phyloP scores from a whole-genome alignment of 2,888 invertebrate genomes.

The Luffia ferchaultella region DNA sequence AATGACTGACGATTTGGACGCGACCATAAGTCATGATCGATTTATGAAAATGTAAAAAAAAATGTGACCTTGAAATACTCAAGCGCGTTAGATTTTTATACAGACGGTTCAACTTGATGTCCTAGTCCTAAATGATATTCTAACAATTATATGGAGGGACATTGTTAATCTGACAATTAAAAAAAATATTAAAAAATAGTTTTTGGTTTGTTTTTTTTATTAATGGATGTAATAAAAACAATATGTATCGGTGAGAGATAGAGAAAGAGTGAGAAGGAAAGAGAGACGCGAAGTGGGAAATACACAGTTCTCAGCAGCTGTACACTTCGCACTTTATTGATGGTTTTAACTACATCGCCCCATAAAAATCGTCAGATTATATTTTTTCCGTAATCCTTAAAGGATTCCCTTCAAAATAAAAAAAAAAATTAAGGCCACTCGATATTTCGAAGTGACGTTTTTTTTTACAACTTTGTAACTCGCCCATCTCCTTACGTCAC shows the following conservation, averaged over 20 bases:
- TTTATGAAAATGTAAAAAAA: not conserved
- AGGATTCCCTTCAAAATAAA: not conserved
- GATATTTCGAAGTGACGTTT: not conserved
- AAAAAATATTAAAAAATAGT: not conserved
- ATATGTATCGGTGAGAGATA: not conserved
- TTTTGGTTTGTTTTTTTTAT: not conserved
- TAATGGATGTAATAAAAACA: not conserved
- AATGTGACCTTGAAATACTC: not conserved
- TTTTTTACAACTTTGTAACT: not conserved
- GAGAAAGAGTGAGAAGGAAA: not conserved
- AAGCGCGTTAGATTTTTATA: not conserved
- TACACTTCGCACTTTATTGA: not conserved
- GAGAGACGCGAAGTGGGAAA: not conserved
- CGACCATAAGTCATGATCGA: not conserved
- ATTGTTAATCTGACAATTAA: not conserved
- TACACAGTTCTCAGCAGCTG: not conserved
- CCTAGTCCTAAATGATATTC: not conserved
- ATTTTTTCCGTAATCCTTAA: not conserved
- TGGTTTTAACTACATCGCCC: not conserved
- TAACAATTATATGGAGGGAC: not conserved
- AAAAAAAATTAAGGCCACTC: not conserved
- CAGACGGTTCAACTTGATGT: not conserved
- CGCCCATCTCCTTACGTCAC: not conserved
- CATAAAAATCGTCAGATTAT: not conserved
- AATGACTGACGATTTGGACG: not conserved